Percentiles rank a stretch among this genome's conserved stretches.
phyloP scores from a whole-genome alignment of 2,888 invertebrate species.

The Watsonalla binaria region DNA sequence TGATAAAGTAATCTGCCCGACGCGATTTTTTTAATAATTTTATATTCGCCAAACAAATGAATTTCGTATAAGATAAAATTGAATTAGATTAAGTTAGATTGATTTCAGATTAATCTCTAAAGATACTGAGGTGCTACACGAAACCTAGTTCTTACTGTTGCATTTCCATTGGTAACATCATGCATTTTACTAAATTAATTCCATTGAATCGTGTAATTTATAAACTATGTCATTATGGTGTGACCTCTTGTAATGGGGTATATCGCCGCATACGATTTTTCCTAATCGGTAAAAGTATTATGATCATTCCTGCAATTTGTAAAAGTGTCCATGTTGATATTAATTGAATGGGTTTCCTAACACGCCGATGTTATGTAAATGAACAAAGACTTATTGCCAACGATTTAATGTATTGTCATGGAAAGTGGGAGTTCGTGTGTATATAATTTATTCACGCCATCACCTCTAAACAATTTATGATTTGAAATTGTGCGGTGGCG shows the following conservation, averaged over 20 bases:
- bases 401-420: too few species aligned
- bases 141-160: slow-evolving; percentile 25
- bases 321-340: not conserved
- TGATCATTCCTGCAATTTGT: slow-evolving; percentile 26
- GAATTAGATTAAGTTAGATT: slow-evolving; percentile 35
- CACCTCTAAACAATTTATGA: too few species aligned
- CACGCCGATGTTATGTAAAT: not conserved
- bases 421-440: too few species aligned
- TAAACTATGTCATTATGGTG: slow-evolving; percentile 10
- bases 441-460: too few species aligned
- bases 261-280: not conserved
- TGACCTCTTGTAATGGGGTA: slow-evolving; percentile 3
- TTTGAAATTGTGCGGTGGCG: too few species aligned
- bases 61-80: slow-evolving; percentile 34
- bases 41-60: slow-evolving; percentile 42
- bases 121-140: slow-evolving; percentile 56
- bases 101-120: slow-evolving; percentile 44
- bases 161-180: slow-evolving; percentile 28
- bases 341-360: not conserved
- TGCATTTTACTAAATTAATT: slow-evolving; percentile 12
- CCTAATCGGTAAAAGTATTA: slow-evolving; percentile 22
- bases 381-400: too few species aligned
- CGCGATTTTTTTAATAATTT: slow-evolving; percentile 16
- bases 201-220: not conserved
- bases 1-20: slow-evolving; percentile 7